Evolutionary conservation across 2,888 invertebrate genomes (phyloP).

Genomic region (Cabera pusaria): DNA sequence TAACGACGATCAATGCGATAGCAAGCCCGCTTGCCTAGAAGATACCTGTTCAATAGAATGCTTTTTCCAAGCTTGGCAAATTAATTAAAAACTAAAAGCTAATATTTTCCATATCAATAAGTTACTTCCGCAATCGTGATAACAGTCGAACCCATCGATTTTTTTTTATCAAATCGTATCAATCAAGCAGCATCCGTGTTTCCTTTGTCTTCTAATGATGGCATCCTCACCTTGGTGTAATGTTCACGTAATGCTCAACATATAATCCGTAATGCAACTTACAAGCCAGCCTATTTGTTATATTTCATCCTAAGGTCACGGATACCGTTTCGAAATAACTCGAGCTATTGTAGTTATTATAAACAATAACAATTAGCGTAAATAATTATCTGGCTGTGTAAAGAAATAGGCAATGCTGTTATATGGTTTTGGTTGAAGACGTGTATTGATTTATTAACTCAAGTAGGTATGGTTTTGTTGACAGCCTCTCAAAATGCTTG

Average conservation of each 20-base stretch:
- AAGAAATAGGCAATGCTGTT: constrained; percentile 4
- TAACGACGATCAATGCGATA: too few species aligned
- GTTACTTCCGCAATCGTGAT: constrained; percentile 41
- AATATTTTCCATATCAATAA: constrained; percentile 3
- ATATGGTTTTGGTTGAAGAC: constrained; percentile 6
- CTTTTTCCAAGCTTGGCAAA: too few species aligned
- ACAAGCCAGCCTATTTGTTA: constrained; percentile 55
- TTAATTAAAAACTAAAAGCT: too few species aligned
- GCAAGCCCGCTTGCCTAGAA: too few species aligned
- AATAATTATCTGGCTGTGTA: constrained; percentile 14
- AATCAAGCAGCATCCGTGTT: constrained; percentile 33
- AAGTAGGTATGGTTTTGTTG: constrained; percentile 2
- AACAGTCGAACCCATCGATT: constrained; percentile 25
- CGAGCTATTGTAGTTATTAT: constrained; percentile 30
- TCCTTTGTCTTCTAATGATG: constrained; percentile 45
- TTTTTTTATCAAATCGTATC: constrained; percentile 34
- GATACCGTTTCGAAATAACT: constrained; percentile 32
- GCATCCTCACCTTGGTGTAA: constrained; percentile 60
- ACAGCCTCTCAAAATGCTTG: background rate
- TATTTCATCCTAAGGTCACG: constrained; percentile 63
- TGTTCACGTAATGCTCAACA: constrained; percentile 37
- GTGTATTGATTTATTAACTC: constrained; percentile 13
- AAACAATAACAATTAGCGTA: constrained; percentile 25
- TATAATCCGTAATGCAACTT: constrained; percentile 51
- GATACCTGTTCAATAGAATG: too few species aligned